phyloP scores from a whole-genome alignment of 2,888 invertebrate species.

The Drosophila bunnanda region DNA sequence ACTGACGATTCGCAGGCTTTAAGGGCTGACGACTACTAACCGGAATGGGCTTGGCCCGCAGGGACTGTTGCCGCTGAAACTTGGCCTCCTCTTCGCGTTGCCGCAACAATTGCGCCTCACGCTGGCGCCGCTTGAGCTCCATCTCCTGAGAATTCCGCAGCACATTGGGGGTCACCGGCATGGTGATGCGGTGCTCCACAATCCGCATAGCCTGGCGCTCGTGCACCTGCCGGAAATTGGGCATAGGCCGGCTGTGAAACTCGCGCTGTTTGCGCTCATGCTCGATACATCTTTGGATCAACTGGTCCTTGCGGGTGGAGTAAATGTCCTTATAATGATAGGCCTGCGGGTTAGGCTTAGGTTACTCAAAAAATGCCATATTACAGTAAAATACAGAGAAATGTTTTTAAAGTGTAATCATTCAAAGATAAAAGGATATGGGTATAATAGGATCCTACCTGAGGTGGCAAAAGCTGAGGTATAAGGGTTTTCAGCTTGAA shows the following conservation, averaged over 20 bases:
- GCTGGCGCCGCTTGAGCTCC: conserved; percentile 50
- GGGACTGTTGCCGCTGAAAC: not conserved
- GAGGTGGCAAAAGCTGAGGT: not conserved
- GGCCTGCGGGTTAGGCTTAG: conserved; percentile 26
- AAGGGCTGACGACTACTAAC: conserved; percentile 20
- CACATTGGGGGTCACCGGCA: conserved; percentile 66
- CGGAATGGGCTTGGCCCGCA: conserved; percentile 28
- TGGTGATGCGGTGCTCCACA: conserved; percentile 54
- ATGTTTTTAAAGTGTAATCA: no score
- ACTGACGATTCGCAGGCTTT: conserved; percentile 35
- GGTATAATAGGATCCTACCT: not conserved
- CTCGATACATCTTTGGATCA: conserved; percentile 24
- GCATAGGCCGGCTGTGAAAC: conserved; percentile 74
- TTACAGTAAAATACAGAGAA: not conserved
- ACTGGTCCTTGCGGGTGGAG: conserved; percentile 48
- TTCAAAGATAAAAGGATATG: not conserved
- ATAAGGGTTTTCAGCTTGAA: not conserved
- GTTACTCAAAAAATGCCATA: no score
- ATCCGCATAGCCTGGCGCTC: conserved; percentile 31
- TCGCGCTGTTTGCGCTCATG: conserved; percentile 57
- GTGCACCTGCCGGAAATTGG: conserved; percentile 60
- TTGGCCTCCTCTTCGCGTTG: conserved; percentile 45
- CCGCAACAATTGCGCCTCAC: conserved; percentile 25
- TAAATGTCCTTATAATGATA: conserved; percentile 70
- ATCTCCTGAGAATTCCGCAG: conserved; percentile 47